phyloP scores from a whole-genome alignment of 2,113 vertebrate species.

The Pteruthius melanotis region DNA sequence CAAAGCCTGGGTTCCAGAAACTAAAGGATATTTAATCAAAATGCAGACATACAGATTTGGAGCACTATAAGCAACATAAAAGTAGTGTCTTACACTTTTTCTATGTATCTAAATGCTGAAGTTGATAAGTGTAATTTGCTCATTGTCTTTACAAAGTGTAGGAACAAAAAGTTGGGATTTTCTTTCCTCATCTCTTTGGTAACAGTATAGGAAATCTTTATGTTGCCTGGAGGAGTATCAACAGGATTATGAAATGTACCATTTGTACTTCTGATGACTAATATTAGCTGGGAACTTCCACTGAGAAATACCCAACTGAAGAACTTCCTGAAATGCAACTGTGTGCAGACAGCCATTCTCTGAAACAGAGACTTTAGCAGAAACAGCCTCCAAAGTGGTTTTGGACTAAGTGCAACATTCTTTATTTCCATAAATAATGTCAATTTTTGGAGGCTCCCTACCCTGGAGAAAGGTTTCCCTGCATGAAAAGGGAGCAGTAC shows the following conservation, averaged over 20 bases:
- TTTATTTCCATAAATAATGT: neutral
- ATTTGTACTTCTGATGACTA: slow-evolving; percentile 46
- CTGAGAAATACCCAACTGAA: slow-evolving; percentile 73
- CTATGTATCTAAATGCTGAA: neutral
- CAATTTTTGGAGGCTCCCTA: neutral
- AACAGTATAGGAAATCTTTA: neutral
- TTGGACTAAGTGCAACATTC: neutral
- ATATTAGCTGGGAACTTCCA: slow-evolving; percentile 77
- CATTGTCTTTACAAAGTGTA: neutral
- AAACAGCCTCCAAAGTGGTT: slow-evolving; percentile 49
- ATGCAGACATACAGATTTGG: neutral
- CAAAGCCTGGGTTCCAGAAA: neutral
- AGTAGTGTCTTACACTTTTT: neutral
- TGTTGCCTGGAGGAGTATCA: slow-evolving; percentile 3
- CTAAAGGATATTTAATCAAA: neutral
- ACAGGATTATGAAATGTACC: slow-evolving; percentile 9
- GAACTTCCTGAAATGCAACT: slow-evolving; percentile 75
- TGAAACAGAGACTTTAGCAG: slow-evolving; percentile 54
- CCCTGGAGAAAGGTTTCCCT: neutral
- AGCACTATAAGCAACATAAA: neutral
- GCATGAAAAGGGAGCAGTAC: neutral
- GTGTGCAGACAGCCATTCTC: slow-evolving; percentile 30
- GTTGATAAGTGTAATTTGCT: neutral
- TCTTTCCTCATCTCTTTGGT: slow-evolving; percentile 29
- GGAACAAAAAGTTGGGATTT: slow-evolving; percentile 14